A percentile compares a stretch with the other conserved stretches of the same genome.
phyloP scores from a whole-genome alignment of 1,140 invertebrate species.

The Brachionus angularis region DNA sequence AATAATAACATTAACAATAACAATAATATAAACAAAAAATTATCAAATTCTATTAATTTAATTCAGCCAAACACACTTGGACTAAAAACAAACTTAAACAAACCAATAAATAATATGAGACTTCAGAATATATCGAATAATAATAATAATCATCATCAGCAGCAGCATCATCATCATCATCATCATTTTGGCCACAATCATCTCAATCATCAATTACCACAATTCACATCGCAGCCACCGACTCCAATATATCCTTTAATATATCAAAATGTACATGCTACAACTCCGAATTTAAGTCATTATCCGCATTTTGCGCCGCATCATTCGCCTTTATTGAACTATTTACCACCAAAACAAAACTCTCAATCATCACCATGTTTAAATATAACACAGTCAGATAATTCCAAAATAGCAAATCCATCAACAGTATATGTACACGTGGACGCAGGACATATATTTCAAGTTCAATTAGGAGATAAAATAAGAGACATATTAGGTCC shows the following conservation, averaged over 20 bases:
- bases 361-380: not conserved
- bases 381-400: not conserved
- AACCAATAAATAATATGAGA: slow-evolving; percentile 1
- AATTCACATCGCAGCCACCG: not conserved
- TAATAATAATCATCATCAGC: slow-evolving; percentile 16
- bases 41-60: slow-evolving; percentile 8
- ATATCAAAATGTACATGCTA: too few species aligned
- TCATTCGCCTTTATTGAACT: too few species aligned
- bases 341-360: not conserved
- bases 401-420: slow-evolving; percentile 4
- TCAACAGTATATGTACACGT: slow-evolving; percentile 40
- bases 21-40: too few species aligned
- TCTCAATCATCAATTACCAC: not conserved
- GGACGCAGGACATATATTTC: slow-evolving; percentile 26
- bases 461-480: slow-evolving; percentile 40
- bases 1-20: slow-evolving; percentile 45
- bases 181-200: not conserved
- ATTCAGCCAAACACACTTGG: not conserved
- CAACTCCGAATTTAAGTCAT: too few species aligned
- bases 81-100: not conserved
- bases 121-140: slow-evolving; percentile 8
- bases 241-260: too few species aligned
- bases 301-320: too few species aligned
- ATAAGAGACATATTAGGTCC: slow-evolving; percentile 60
- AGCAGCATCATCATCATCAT: not conserved